Conservation (phyloP, 2,113 vertebrate genomes). For the Callocephalon fimbriatum region DNA sequence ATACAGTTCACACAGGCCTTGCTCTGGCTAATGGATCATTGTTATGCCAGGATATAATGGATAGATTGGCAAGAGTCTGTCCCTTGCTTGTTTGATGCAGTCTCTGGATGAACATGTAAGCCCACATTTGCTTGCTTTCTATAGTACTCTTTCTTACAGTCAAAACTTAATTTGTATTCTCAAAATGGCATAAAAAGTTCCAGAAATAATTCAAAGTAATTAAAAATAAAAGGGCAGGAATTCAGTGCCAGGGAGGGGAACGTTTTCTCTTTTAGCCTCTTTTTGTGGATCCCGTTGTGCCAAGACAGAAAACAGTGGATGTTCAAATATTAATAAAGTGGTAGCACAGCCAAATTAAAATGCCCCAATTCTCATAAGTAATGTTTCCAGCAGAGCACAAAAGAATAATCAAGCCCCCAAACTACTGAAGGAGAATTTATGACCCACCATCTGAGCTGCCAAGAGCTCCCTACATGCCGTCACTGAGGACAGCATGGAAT, state of each 20-base stretch:
- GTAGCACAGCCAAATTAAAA: conserved; percentile 69
- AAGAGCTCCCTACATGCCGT: conserved; percentile 3
- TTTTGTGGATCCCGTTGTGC: conserved; percentile 57
- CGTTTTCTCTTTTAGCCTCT: conserved; percentile 46
- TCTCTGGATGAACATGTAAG: conserved; percentile 31
- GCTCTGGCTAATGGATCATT: conserved; percentile 60
- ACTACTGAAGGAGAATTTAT: conserved; percentile 67
- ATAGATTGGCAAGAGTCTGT: conserved; percentile 64
- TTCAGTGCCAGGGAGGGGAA: conserved; percentile 1
- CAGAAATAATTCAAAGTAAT: conserved; percentile 70
- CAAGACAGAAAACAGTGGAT: conserved; percentile 61
- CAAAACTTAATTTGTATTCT: conserved; percentile 53
- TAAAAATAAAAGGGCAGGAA: conserved; percentile 70
- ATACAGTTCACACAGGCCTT: conserved; percentile 52
- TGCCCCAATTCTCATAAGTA: conserved; percentile 74
- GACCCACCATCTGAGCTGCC: conserved; percentile 46
- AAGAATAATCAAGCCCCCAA: conserved; percentile 68
- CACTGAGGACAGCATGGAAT: not conserved
- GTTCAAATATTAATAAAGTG: conserved; percentile 75
- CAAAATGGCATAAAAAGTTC: conserved; percentile 55
- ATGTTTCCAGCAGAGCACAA: conserved; percentile 61
- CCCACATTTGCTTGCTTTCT: conserved; percentile 25
- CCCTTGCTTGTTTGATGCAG: conserved; percentile 40
- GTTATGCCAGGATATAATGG: conserved; percentile 61
- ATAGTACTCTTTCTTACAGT: conserved; percentile 28